A percentile compares a stretch with the other conserved stretches of the same genome.
phyloP scores from a whole-genome alignment of 2,797 vertebrate genomes.

The Xiphorhynchus erythropygius region DNA sequence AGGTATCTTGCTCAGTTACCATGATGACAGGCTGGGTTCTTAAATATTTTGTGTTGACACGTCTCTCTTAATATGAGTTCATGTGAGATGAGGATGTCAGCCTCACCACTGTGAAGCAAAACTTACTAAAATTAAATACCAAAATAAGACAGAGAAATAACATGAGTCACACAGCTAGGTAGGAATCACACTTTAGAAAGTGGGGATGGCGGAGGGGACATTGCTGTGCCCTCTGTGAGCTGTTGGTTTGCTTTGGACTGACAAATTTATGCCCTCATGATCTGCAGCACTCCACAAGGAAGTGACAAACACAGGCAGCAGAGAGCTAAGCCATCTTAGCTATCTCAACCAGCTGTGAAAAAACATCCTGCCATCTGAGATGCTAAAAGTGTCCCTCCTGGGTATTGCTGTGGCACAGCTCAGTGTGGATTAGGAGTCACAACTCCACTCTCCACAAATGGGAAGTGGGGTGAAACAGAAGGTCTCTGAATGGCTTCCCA shows the following conservation, averaged over 20 bases:
- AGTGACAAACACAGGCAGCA: not conserved
- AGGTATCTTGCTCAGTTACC: not conserved
- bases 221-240: not conserved
- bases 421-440: not conserved
- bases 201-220: not conserved
- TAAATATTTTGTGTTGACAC: not conserved
- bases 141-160: slow-evolving; percentile 2
- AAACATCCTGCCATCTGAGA: not conserved
- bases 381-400: not conserved
- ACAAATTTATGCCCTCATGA: not conserved
- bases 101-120: not conserved
- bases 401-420: not conserved
- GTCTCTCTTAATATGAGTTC: not conserved
- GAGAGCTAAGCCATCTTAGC: not conserved
- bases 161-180: not conserved
- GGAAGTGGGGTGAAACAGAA: not conserved
- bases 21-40: not conserved
- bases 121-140: slow-evolving; percentile 11
- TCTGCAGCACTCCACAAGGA: not conserved
- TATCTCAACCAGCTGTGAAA: not conserved
- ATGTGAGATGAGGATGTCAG: not conserved
- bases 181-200: not conserved
- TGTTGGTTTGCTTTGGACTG: not conserved
- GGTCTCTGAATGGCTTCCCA: not conserved
- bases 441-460: not conserved